Evolutionary conservation across 2,888 invertebrate genomes (phyloP).

Genomic region (Willowsia nigromaculata): DNA sequence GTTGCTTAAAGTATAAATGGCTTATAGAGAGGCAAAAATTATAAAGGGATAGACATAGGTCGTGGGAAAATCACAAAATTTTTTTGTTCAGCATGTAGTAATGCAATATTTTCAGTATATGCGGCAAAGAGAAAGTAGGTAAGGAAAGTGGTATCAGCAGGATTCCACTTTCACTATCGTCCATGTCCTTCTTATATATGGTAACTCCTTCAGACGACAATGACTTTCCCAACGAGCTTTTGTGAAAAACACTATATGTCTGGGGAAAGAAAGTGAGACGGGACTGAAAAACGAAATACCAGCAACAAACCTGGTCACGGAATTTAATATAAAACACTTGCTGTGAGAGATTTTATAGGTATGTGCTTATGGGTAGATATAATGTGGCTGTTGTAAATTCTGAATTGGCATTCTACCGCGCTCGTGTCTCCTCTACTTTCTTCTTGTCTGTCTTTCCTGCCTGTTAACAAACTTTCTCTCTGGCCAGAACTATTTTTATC

Average conservation of each 20-base stretch:
- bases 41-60: conserved; percentile 7
- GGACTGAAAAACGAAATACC: no score
- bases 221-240: not conserved
- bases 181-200: not conserved
- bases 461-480: not conserved
- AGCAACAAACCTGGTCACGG: not conserved
- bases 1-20: not conserved
- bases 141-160: conserved; percentile 46
- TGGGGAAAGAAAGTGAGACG: no score
- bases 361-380: not conserved
- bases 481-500: not conserved
- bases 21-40: no score
- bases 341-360: not conserved
- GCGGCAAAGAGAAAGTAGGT: conserved; percentile 15
- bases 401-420: not conserved
- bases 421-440: not conserved
- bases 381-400: not conserved
- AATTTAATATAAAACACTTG: not conserved
- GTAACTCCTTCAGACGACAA: not conserved
- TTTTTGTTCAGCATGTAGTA: not conserved
- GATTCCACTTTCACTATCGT: conserved; percentile 8
- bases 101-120: not conserved
- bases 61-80: conserved; percentile 49
- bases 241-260: no score
- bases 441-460: not conserved